These are phyloP conservation scores for Punctoribates punctum DNA, from an alignment of 2,888 invertebrate species.

Conservation along the genomic window DNA sequence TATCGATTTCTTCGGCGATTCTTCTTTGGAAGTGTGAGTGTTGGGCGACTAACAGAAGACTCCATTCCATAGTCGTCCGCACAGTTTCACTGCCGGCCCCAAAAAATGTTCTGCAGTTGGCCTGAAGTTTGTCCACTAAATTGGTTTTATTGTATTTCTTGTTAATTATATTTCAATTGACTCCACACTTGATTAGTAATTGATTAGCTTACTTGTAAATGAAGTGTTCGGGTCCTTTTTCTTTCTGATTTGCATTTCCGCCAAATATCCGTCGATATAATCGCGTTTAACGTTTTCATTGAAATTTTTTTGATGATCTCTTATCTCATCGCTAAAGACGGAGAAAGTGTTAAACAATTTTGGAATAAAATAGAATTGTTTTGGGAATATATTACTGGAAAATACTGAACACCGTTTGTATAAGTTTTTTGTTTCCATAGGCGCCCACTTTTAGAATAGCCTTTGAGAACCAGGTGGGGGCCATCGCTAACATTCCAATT, in stretches of 20 bases:
- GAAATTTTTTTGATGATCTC: neutral
- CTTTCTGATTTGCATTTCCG: constrained; percentile 45
- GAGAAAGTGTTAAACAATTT: too few species aligned
- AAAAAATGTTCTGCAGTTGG: constrained; percentile 47
- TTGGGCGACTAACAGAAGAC: constrained; percentile 61
- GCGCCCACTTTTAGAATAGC: neutral
- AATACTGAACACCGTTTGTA: neutral
- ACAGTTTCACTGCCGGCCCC: constrained; percentile 48
- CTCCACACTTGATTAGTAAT: too few species aligned
- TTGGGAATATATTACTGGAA: neutral
- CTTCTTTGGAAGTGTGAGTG: constrained; percentile 60
- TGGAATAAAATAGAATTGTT: neutral
- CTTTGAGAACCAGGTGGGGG: constrained; percentile 26
- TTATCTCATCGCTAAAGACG: constrained; percentile 11
- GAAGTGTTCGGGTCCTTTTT: constrained; percentile 45
- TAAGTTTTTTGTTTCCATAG: neutral
- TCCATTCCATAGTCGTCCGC: constrained; percentile 47
- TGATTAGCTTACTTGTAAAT: constrained; percentile 46
- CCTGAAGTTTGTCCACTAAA: constrained; percentile 45
- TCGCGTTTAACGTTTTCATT: neutral
- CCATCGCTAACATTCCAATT: constrained; percentile 15
- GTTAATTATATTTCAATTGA: too few species aligned
- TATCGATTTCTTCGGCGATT: constrained; percentile 62
- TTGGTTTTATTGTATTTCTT: too few species aligned
- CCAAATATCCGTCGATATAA: constrained; percentile 41